A percentile compares a stretch with the other conserved stretches of the same genome.
Conservation (phyloP, 2,888 invertebrate species). For the Caenorhabditis parvicauda region DNA sequence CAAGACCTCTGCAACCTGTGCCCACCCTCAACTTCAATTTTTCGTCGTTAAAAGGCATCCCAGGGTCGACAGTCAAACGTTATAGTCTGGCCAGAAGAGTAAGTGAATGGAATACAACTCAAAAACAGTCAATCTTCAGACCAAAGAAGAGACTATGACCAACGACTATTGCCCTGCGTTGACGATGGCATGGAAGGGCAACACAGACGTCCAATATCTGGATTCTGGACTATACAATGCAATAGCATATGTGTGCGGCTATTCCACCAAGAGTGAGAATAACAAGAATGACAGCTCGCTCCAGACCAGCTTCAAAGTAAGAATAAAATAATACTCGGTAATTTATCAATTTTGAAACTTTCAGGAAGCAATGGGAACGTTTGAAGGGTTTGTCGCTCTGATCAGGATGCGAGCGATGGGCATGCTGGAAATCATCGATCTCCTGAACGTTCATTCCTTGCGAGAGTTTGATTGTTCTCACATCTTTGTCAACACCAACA, state of each 20-base stretch:
- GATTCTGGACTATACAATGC: neutral
- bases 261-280: neutral
- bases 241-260: constrained; percentile 2
- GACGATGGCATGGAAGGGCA: constrained; percentile 5
- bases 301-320: neutral
- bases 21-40: neutral
- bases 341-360: neutral
- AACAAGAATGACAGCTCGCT: neutral
- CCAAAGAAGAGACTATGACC: neutral
- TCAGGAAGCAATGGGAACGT: neutral
- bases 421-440: neutral
- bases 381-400: neutral
- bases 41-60: neutral
- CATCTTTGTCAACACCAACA: neutral
- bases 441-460: neutral
- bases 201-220: constrained; percentile 10
- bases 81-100: neutral
- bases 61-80: neutral
- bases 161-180: constrained; percentile 9
- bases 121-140: constrained; percentile 1
- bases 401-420: neutral
- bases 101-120: neutral
- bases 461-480: neutral
- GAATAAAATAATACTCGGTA: too few species aligned
- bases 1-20: constrained; percentile 4